phyloP scores from a whole-genome alignment of 2,113 vertebrate genomes.

The Nicator chloris region DNA sequence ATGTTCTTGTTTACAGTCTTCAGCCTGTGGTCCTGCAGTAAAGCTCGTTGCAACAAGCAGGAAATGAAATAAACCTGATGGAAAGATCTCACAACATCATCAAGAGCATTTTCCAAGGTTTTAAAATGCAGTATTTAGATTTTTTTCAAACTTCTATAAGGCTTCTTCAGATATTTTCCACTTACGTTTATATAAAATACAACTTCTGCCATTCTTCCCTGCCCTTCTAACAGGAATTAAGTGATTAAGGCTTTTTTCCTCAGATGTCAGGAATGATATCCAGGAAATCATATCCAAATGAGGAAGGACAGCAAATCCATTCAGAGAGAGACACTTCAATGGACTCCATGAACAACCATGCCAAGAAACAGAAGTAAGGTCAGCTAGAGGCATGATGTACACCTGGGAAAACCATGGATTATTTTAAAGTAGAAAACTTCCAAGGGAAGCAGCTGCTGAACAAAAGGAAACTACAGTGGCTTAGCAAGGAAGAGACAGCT shows the following conservation, averaged over 20 bases:
- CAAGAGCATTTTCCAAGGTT: neutral
- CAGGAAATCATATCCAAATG: neutral
- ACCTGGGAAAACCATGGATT: neutral
- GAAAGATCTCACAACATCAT: neutral
- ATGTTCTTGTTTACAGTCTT: neutral
- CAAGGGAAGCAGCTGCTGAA: neutral
- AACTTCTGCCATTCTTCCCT: neutral
- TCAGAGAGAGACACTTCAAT: neutral
- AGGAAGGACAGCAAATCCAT: neutral
- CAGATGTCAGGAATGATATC: neutral
- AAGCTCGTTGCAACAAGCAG: neutral
- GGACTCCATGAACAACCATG: neutral
- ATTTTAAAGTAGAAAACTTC: neutral
- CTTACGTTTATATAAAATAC: neutral
- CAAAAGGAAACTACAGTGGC: neutral
- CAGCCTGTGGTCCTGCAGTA: neutral
- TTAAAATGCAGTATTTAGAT: neutral
- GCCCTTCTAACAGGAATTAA: neutral
- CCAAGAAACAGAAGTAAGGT: neutral
- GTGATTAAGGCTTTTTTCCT: neutral
- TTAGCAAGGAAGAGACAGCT: neutral
- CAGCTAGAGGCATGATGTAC: neutral
- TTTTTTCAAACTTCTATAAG: neutral
- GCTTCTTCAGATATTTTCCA: neutral
- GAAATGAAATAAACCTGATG: neutral